Evolutionary conservation across 2,888 invertebrate species (phyloP), one percentile per base, ranked within the genome.

Genomic region (Biston betularia): DNA sequence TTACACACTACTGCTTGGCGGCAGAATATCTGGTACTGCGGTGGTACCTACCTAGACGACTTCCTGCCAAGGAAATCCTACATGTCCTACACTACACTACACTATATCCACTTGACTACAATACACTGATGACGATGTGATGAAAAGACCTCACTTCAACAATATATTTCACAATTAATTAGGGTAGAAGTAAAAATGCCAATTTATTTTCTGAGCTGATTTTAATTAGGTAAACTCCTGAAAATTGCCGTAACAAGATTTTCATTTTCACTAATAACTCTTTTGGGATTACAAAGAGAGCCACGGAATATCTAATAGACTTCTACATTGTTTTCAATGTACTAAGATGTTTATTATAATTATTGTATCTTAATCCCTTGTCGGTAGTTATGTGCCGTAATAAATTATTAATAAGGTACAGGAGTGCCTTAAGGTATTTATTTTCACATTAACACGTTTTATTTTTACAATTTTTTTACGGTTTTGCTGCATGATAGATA

Each of bases 261-360:
- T 14, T 5, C 38, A 60, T 60, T 53, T 60, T 60, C 10, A 38
- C 34, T 57, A 44, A 57, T 38, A 48, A 15, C 15, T 57, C 57
- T 15, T 15, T 40, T 15, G 57, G 5, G 57, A 14, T 15, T 38
- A 48, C 6, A 11, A 12, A 11, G 38, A 38, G 24, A 14, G 11
- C 40, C 6, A 24, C 11, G 24, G 53, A 54, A 54, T 54, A 54
- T 12, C 15, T 11, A 54, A 54, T 40, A 24, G 35, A 24, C 40
- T 42, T 12, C 8, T 33, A 33, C 54, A 42, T 54, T 40, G 42
- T 42, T 54, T 24, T 54, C 15, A 6, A 54, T 54, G 42, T 54
- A 12, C 8, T 10, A 42, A 54, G 3, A 14, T 11, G 7, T 33
- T 33, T 34, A 34, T 8, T 38, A 38, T 38, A 33, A 33, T 40